Evolutionary conservation across 2,888 invertebrate genomes (phyloP).

Genomic region (Hydropsyche betteni): DNA sequence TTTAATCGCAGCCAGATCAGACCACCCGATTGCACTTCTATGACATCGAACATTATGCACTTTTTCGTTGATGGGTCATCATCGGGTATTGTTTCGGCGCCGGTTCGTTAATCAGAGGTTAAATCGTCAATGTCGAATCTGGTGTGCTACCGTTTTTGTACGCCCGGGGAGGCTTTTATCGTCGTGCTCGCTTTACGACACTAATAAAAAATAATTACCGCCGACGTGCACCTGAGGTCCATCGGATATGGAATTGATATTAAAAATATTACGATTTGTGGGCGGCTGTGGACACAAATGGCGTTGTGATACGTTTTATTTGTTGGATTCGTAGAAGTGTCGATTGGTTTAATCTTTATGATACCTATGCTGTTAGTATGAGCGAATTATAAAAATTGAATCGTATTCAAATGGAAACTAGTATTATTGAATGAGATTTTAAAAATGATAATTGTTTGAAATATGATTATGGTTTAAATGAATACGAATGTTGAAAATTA

Average conservation of each 20-base stretch:
- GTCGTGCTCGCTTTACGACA: conserved; percentile 15
- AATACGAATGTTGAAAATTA: no score
- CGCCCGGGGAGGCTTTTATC: conserved; percentile 33
- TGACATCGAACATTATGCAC: background rate
- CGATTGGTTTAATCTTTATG: no score
- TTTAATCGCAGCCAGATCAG: no score
- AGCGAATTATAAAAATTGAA: no score
- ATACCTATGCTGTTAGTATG: no score
- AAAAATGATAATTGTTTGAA: no score
- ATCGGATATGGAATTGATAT: conserved; percentile 42
- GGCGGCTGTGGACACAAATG: background rate
- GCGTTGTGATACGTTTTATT: no score
- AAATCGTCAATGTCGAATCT: conserved; percentile 35
- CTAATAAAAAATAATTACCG: conserved; percentile 42
- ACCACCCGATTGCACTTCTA: background rate
- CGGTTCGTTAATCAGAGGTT: conserved; percentile 35
- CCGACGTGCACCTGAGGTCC: conserved; percentile 41
- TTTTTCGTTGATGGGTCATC: background rate
- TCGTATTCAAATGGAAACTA: no score
- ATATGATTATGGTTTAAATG: no score
- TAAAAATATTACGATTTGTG: conserved; percentile 45
- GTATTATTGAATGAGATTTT: no score
- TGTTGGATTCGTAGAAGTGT: no score
- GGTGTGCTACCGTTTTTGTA: conserved; percentile 7
- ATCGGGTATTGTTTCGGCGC: background rate